Evolutionary conservation across 1,140 invertebrate species (phyloP).

Genomic region (Paraescarpia echinospica): DNA sequence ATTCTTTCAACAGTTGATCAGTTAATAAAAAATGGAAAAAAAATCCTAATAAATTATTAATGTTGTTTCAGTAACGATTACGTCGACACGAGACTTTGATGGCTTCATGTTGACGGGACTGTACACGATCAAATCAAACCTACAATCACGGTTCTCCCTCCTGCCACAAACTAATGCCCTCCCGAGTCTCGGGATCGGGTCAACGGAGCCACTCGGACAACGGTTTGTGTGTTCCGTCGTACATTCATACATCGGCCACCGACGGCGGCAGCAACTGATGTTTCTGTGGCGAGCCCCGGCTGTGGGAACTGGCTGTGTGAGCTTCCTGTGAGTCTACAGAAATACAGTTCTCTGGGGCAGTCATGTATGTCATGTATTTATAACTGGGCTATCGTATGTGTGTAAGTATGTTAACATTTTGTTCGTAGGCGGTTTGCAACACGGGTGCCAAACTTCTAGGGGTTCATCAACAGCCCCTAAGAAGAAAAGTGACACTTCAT

Average conservation of each 20-base stretch:
- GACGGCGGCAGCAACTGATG: conserved; percentile 44
- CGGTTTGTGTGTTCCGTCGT: conserved; percentile 56
- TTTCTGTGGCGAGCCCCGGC: conserved; percentile 60
- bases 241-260: conserved; percentile 47
- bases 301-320: conserved; percentile 59
- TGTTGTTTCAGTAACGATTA: conserved; percentile 41
- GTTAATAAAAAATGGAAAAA: not conserved
- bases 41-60: not conserved
- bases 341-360: no score
- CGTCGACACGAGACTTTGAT: conserved; percentile 55
- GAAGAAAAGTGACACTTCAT: no score
- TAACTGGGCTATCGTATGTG: no score
- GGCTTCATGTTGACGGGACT: conserved; percentile 57
- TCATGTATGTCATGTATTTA: no score
- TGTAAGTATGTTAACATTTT: no score
- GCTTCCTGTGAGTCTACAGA: conserved; percentile 54
- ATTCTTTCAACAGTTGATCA: not conserved
- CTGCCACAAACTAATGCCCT: conserved; percentile 42
- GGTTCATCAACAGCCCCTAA: no score
- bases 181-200: conserved; percentile 21
- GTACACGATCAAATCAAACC: not conserved
- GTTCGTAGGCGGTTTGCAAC: no score
- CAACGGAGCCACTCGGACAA: conserved; percentile 38
- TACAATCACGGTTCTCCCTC: not conserved
- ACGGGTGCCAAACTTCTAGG: no score